phyloP scores from a whole-genome alignment of 2,888 invertebrate genomes.

The Tetramorium bicarinatum region DNA sequence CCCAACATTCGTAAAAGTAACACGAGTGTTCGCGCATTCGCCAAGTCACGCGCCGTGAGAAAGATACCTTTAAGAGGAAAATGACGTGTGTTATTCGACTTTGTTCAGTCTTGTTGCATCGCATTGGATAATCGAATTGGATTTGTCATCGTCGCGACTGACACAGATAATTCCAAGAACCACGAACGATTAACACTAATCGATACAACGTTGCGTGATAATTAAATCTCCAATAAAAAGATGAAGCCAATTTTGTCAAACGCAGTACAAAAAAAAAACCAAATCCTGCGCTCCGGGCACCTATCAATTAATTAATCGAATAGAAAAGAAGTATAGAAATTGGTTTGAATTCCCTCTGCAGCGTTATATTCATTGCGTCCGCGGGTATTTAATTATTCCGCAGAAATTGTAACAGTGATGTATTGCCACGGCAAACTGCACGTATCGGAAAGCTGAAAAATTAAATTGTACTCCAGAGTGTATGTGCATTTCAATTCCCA shows the following conservation, averaged over 20 bases:
- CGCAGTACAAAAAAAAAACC: background rate
- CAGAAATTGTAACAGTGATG: constrained; percentile 37
- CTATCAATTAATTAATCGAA: constrained; percentile 32
- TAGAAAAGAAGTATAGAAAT: constrained; percentile 8
- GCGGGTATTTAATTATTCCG: constrained; percentile 45
- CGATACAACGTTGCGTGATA: background rate
- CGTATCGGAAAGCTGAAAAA: constrained; percentile 40
- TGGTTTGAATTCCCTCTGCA: constrained; percentile 10
- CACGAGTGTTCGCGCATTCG: background rate
- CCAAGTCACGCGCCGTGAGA: constrained; percentile 14
- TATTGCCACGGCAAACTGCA: constrained; percentile 16
- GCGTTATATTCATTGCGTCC: constrained; percentile 22
- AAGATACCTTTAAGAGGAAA: background rate
- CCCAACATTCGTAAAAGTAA: background rate
- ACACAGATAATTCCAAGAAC: background rate
- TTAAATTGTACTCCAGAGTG: constrained; percentile 12
- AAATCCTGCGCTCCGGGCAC: background rate
- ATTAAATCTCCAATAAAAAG: background rate
- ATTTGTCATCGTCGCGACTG: constrained; percentile 1
- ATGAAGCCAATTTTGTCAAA: background rate
- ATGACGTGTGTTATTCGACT: background rate
- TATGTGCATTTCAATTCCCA: constrained; percentile 21
- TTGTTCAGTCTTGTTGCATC: background rate
- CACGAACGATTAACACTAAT: constrained; percentile 1
- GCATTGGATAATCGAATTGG: background rate